Percentiles rank a stretch among this genome's conserved stretches.
Evolutionary conservation across 2,797 vertebrate species (phyloP).

Genomic region (Cyclura pinguis): DNA sequence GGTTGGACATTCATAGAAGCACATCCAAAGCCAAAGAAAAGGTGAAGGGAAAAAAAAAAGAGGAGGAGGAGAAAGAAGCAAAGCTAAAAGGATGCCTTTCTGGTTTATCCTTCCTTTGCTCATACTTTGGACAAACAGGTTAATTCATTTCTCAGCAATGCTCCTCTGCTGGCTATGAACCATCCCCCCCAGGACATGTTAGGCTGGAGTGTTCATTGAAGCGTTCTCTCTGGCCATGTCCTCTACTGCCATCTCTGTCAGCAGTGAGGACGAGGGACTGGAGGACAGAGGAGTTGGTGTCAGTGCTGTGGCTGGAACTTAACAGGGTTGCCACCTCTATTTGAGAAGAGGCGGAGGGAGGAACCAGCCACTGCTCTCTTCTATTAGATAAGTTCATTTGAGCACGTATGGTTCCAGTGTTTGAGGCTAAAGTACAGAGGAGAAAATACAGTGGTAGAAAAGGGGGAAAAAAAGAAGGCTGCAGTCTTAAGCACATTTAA

Average conservation of each 20-base stretch:
- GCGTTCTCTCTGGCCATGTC: rapidly evolving
- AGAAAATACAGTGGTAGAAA: constrained; percentile 1
- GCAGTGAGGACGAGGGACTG: constrained; percentile 25
- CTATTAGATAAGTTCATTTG: constrained; percentile 13
- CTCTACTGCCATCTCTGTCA: constrained; percentile 5
- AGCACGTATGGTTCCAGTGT: background rate
- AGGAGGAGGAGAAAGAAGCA: too few relatives aligned
- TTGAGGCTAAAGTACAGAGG: background rate
- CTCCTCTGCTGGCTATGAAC: constrained; percentile 23
- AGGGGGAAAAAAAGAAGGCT: background rate
- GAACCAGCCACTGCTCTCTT: background rate
- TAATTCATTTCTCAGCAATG: constrained; percentile 22
- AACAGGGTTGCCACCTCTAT: constrained; percentile 34
- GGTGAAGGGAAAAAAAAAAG: background rate
- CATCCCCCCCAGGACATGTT: rapidly evolving
- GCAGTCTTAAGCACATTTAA: background rate
- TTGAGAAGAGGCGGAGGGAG: background rate
- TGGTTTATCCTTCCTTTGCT: background rate
- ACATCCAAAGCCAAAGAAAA: background rate
- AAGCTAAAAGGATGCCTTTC: constrained; percentile 14
- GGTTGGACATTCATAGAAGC: background rate
- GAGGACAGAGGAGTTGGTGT: constrained; percentile 9
- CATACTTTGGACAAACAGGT: constrained; percentile 35
- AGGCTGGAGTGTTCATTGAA: constrained; percentile 36
- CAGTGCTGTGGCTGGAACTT: constrained; percentile 27